Evolutionary conservation across 92 coral and sea anemone species (phyloP).

Genomic region (Desmophyllum pertusum): DNA sequence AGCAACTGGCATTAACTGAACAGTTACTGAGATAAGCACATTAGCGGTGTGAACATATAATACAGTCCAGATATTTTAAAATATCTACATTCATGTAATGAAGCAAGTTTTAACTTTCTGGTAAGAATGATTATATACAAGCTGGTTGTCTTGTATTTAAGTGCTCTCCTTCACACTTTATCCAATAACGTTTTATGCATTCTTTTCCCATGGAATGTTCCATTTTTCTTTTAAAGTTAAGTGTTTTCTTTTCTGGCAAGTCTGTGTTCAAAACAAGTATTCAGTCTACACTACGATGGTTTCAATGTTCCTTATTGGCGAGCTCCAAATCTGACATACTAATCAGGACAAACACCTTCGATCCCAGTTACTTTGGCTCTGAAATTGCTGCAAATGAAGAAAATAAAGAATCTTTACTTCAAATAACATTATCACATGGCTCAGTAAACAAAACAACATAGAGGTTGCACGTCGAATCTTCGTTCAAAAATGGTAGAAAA

Average conservation of each 20-base stretch:
- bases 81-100: constrained; percentile 31
- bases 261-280: neutral
- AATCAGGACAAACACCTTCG: neutral
- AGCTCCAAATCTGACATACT: neutral
- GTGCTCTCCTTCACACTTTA: constrained; percentile 10
- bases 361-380: neutral
- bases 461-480: too few relatives aligned
- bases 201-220: neutral
- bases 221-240: neutral
- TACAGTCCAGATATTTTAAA: constrained; percentile 31
- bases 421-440: neutral
- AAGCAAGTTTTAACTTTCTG: neutral
- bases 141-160: constrained; percentile 13
- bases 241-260: neutral
- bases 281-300: neutral
- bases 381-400: neutral
- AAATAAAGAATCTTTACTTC: neutral
- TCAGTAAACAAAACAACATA: neutral
- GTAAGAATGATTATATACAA: constrained; percentile 25
- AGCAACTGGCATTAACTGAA: constrained; percentile 13
- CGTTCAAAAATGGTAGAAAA: too few relatives aligned
- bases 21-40: constrained; percentile 7
- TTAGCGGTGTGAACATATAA: neutral
- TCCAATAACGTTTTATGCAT: neutral
- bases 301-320: neutral